These are phyloP conservation scores for Zaprionus tsacasi DNA, from an alignment of 1,140 invertebrate genomes.

Conservation along the genomic window DNA sequence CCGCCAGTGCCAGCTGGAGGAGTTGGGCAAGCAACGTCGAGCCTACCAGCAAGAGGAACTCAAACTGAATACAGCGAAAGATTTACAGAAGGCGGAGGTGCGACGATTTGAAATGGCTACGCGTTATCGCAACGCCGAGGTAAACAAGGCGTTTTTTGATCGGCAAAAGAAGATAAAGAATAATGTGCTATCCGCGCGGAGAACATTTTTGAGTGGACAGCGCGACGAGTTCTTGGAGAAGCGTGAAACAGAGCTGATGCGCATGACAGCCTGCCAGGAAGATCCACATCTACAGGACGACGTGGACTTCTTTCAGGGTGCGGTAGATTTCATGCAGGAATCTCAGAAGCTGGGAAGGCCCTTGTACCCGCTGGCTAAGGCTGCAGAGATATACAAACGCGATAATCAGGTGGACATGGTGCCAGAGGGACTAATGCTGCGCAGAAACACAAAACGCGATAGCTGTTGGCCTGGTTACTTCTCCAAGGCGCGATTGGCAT, in stretches of 20 bases:
- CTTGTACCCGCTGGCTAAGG: slow-evolving; percentile 50
- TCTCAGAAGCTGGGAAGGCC: slow-evolving; percentile 52
- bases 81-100: slow-evolving; percentile 8
- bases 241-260: slow-evolving; percentile 46
- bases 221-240: slow-evolving; percentile 46
- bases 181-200: slow-evolving; percentile 17
- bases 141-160: slow-evolving; percentile 30
- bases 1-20: slow-evolving; percentile 34
- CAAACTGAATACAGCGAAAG: slow-evolving; percentile 3
- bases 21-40: slow-evolving; percentile 41
- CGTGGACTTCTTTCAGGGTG: slow-evolving; percentile 53
- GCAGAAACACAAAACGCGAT: slow-evolving; percentile 44
- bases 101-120: neutral
- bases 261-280: slow-evolving; percentile 44
- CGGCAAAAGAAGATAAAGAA: slow-evolving; percentile 2
- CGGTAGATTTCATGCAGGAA: slow-evolving; percentile 42
- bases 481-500: slow-evolving; percentile 62
- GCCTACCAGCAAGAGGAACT: slow-evolving; percentile 42
- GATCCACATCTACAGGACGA: slow-evolving; percentile 60
- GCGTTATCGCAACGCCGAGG: slow-evolving; percentile 31
- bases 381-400: slow-evolving; percentile 41
- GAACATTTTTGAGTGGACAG: slow-evolving; percentile 32
- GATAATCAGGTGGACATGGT: slow-evolving; percentile 53
- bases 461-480: slow-evolving; percentile 61
- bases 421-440: slow-evolving; percentile 37